Base-by-base conservation (phyloP, 2,797 vertebrate species). In the Pygocentrus nattereri region DNA sequence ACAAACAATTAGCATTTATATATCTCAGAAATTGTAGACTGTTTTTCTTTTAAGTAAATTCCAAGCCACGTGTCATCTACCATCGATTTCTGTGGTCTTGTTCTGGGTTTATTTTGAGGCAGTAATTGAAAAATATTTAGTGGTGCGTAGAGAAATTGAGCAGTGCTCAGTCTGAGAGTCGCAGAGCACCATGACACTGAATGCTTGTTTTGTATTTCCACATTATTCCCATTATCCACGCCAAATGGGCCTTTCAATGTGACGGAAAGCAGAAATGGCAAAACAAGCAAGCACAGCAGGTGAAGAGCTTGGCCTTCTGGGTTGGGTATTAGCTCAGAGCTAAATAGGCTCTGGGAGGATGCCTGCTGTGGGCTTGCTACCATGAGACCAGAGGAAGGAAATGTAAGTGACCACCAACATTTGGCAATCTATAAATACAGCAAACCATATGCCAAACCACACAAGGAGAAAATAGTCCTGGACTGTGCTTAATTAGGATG, bases 401-500 rank as follows among this genome's bases (percentile, higher is more conserved):
- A 54, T 49, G 16, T 41, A 31, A 11, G 27, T 50, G 68, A 41
- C 62, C 59, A 62, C 44, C 78, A 78, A 82, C 75, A 79, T 81
- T 84, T 80, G 79, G 80, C 71, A 69, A 72, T 72, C 69, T 85
- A 78, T 77, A 87, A 83, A 84, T 80, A 76, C 59, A 49, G 31
- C 38, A 69, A 72, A 79, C 62, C 15, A 41, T 76, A 62, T 74
- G 70, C 73, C 68, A 61, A 76, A 44, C 31, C 30, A 61, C 65
- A 67, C 71, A 67, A 50, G 78, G 41, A 65, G 72, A 70, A 86
- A 79, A 76, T 76, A 78, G 65, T 71, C 67, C 47, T 74, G 76
- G 81, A 86, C 85, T 82, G 85, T 78, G 81, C 87, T 74, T 78
- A 80, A 88, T 74, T 83, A 79, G 65, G 85, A 70, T 81, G 74